Evolutionary conservation across 2,113 vertebrate species (phyloP), one percentile per base, ranked within the genome.

Genomic region (Aspidoscelis tigris): DNA sequence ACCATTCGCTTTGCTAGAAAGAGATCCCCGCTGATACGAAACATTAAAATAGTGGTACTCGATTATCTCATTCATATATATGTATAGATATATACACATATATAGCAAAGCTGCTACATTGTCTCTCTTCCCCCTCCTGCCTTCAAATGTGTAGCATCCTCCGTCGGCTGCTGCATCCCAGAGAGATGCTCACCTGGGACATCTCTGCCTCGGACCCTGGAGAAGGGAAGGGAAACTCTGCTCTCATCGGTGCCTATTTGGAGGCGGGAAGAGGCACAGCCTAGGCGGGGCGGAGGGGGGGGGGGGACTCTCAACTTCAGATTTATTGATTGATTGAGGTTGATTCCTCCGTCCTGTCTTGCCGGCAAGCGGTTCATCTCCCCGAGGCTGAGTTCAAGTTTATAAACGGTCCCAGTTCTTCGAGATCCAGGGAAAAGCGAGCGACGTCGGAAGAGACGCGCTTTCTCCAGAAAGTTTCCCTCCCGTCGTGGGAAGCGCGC

Each of bases 11-110:
- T 61, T 76, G 79, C 26, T 50, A 22, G 50, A 12, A 7, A 47
- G 9, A 33, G 43, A 12, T 39, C 47, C 53, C 11, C n/a, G 10
- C 21, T 11, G 22, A 50, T 24, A 9, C 21, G 21, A 18, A 41
- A 53, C 14, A n/a, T 26, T 18, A 41, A 70, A 84, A 21, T 21
- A 33, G 3, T 2, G 73, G 16, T 24, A 50, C 43, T 76, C 91
- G 78, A 87, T 84, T 84, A 79, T 84, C 79, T 64, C 74, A 86
- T 82, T 73, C 86, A 88, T n/a, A 22, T 64, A 6, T 21, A 58
- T 18, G 9, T 7, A 14, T 7, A 18, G 3, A 76, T 14, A 74
- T 69, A 71, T 76, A 77, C 44, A 68, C 20, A 61, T 44, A 21
- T 2, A 70, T 71, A 58, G 66, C 71, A 6, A 76, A 9, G 47